Evolutionary conservation across 1,140 invertebrate species (phyloP).

Genomic region (Anoplolepis gracilipes): DNA sequence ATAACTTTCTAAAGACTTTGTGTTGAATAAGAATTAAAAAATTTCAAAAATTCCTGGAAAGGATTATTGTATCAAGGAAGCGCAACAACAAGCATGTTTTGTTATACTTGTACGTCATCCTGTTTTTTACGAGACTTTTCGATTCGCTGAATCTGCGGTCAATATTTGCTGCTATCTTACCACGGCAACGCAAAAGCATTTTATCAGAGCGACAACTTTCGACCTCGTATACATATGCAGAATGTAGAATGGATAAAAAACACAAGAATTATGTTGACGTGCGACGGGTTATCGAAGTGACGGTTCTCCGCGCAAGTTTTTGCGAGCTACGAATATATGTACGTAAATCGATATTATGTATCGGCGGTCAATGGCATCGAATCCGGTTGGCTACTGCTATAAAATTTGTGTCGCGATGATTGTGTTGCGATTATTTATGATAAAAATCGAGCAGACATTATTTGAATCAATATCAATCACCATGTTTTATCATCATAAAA

Average conservation of each 20-base stretch:
- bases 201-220: conserved; percentile 42
- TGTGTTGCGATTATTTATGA: conserved; percentile 13
- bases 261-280: conserved; percentile 28
- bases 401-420: neutral
- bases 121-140: conserved; percentile 24
- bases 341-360: conserved; percentile 55
- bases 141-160: conserved; percentile 12
- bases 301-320: conserved; percentile 18
- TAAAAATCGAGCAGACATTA: neutral
- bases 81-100: neutral
- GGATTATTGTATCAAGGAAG: neutral
- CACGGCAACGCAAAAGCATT: conserved; percentile 2
- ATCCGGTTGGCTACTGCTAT: conserved; percentile 32
- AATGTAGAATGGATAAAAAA: conserved; percentile 25
- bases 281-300: conserved; percentile 44
- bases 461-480: neutral
- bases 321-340: conserved; percentile 39
- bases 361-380: conserved; percentile 48
- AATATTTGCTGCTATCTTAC: conserved; percentile 39
- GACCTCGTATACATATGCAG: neutral
- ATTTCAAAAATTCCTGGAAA: neutral
- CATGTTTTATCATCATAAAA: neutral
- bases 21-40: neutral
- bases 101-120: conserved; percentile 5
- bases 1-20: neutral